Percentiles rank a stretch among this genome's conserved stretches.
phyloP scores from a whole-genome alignment of 1,140 invertebrate species.

The Ditylenchus dipsaci region DNA sequence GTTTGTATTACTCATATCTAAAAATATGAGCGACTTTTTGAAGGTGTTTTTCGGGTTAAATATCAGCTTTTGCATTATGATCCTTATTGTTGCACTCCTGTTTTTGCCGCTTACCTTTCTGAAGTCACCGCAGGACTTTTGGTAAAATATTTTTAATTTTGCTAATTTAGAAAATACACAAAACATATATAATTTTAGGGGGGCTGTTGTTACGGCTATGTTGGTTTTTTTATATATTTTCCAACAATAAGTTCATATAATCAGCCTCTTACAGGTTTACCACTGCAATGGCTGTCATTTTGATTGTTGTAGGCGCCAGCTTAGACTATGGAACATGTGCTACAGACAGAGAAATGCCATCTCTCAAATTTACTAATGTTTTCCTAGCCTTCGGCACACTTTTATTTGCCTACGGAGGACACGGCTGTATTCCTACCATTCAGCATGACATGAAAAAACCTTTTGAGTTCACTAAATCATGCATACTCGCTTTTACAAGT shows the following conservation, averaged over 20 bases:
- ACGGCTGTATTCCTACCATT: slow-evolving; percentile 43
- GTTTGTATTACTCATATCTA: slow-evolving; percentile 68
- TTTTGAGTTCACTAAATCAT: slow-evolving; percentile 34
- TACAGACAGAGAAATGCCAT: slow-evolving; percentile 9
- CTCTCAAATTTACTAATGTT: slow-evolving; percentile 24
- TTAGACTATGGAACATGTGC: slow-evolving; percentile 26
- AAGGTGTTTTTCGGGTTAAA: slow-evolving; percentile 62
- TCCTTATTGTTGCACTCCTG: slow-evolving; percentile 65
- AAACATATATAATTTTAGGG: background rate
- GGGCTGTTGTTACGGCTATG: background rate
- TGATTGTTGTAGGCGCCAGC: slow-evolving; percentile 36
- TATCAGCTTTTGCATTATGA: slow-evolving; percentile 67
- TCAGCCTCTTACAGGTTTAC: slow-evolving; percentile 33
- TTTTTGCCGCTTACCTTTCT: slow-evolving; percentile 69
- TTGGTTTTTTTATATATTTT: background rate
- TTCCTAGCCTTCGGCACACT: slow-evolving; percentile 44
- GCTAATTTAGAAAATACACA: background rate
- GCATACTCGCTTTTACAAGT: slow-evolving; percentile 43
- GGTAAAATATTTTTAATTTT: slow-evolving; percentile 61
- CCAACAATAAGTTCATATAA: background rate
- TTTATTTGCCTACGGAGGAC: slow-evolving; percentile 44
- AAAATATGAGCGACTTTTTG: slow-evolving; percentile 63
- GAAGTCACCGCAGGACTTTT: slow-evolving; percentile 71
- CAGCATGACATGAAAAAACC: slow-evolving; percentile 43
- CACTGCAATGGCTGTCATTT: slow-evolving; percentile 30